Evolutionary conservation across 2,888 invertebrate species (phyloP).

Genomic region (Mythimna ferrago): DNA sequence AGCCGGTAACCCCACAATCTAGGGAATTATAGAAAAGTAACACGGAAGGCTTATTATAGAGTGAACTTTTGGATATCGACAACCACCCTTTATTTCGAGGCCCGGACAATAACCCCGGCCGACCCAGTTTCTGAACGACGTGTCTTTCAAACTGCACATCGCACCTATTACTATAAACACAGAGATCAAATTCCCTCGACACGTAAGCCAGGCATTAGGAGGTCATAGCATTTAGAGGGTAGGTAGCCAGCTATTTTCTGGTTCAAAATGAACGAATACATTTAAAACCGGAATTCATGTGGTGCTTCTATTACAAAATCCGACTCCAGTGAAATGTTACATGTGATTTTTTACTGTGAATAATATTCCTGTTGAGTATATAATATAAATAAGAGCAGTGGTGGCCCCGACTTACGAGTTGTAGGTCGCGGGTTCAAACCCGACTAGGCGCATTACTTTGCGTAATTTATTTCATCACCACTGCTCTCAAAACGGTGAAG

Average conservation of each 20-base stretch:
- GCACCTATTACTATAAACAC: conserved; percentile 43
- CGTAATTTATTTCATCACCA: too few relatives aligned
- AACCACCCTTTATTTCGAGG: conserved; percentile 70
- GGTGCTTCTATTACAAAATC: conserved; percentile 31
- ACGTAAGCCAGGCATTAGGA: conserved; percentile 44
- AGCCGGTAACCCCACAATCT: conserved; percentile 18
- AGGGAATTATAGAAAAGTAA: conserved; percentile 55
- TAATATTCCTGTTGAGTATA: not conserved
- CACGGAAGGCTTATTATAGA: conserved; percentile 62
- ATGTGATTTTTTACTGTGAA: not conserved
- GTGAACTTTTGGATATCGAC: conserved; percentile 68
- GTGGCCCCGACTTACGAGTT: too few relatives aligned
- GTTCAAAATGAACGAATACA: conserved; percentile 56
- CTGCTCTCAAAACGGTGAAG: too few relatives aligned
- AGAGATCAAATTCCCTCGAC: conserved; percentile 41
- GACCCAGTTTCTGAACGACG: conserved; percentile 64
- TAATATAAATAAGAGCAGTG: too few relatives aligned
- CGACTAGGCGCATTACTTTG: too few relatives aligned
- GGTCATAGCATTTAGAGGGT: conserved; percentile 57
- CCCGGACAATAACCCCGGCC: conserved; percentile 69
- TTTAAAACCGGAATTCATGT: conserved; percentile 52
- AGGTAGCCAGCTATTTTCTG: conserved; percentile 53
- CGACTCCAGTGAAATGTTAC: conserved; percentile 3
- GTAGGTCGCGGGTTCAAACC: too few relatives aligned
- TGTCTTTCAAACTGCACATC: conserved; percentile 39